Evolutionary conservation across 2,113 vertebrate genomes (phyloP), one percentile per base, ranked within the genome.

Genomic region (Aegotheles bennettii): DNA sequence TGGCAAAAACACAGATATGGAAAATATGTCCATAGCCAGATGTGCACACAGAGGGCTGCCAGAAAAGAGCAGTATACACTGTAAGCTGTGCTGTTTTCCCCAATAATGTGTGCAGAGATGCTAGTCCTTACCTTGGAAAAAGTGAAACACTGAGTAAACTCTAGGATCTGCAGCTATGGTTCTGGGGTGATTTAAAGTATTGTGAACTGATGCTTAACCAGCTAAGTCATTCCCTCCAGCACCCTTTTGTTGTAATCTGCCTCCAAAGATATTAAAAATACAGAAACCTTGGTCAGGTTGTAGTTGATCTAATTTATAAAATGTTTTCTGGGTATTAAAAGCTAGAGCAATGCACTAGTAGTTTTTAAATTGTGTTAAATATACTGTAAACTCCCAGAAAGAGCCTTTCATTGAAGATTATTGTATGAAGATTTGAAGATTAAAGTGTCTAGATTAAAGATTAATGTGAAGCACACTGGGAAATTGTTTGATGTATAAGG

Each of bases 361-460:
- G 65, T 94, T 95, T 88, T 81, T 43, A 90, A 95, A 95, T 94
- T 88, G 59, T 71, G 90, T 94, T 96, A 95, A 97, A 93, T 96
- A 96, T 75, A 92, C 78, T 88, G 92, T 96, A 93, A 96, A 92
- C 51, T 90, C 71, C 71, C 53, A 92, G 71, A 84, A 96, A 95
- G 73, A 95, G 68, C 68, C 68, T 92, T 95, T 93, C 82, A 68
- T 92, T 94, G 68, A 78, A 90, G 92, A 97, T 93, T 77, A 92
- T 77, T 90, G 42, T 81, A 83, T 88, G 92, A 95, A 92, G 63
- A 96, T 95, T 70, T 91, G 88, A 96, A 97, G 90, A 95, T 95
- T 93, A 93, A 95, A 93, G 92, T 86, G 82, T 92, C 93, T 88
- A 92, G 93, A 96, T 97, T 94, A 97, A 96, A 97, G 94, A 97